Base-by-base conservation (phyloP, 2,888 invertebrate species). In the Chaetogeoica ovagalla region DNA sequence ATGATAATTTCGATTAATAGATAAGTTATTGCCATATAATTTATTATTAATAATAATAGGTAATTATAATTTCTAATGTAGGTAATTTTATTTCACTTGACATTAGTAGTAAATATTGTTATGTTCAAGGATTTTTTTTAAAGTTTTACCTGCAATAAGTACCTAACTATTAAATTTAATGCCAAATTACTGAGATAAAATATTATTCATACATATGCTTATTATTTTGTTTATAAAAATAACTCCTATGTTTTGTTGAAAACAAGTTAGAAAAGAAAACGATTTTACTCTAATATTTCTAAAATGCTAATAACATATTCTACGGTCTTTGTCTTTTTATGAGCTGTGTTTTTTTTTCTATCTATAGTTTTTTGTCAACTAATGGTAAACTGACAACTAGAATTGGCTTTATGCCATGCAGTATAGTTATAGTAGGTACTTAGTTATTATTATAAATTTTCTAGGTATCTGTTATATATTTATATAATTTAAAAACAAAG, bases 211-310 rank as follows among this genome's bases (percentile, higher is more conserved):
- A 48, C 0, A 13, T 48, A 13, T 48, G 13, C 48, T 13, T 13
- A 48, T 48, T 48, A 48, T 48, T 48, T 48, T 7, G 19, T 21
- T 73, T 52, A 39, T 55, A 65, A 65, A 63, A 73, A 73, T 73
- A 52, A 37, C 13, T 55, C 15, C 37, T 57, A 57, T 39, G 30
- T 48, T 74, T 55, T 52, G 21, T 30, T 62, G 11, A 43, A 60
- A 13, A 30, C 3, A 19, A 72, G 21, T 43, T 55, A 37, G 2
- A 55, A 21, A 65, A 11, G 0, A 48, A 11, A 5, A 70, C 9
- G 57, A 17, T 17, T 70, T 17, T 21, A 59, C 4, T 39, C n/a
- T 5, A 43, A 62, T 72, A 30, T 60, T 72, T 4, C 30, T 72
- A 3, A 30, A 19, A 39, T 30, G 1, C 13, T 13, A 19, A 19